Conservation (phyloP, 92 coral and sea anemone genomes). For the Palythoa grandiflora region DNA sequence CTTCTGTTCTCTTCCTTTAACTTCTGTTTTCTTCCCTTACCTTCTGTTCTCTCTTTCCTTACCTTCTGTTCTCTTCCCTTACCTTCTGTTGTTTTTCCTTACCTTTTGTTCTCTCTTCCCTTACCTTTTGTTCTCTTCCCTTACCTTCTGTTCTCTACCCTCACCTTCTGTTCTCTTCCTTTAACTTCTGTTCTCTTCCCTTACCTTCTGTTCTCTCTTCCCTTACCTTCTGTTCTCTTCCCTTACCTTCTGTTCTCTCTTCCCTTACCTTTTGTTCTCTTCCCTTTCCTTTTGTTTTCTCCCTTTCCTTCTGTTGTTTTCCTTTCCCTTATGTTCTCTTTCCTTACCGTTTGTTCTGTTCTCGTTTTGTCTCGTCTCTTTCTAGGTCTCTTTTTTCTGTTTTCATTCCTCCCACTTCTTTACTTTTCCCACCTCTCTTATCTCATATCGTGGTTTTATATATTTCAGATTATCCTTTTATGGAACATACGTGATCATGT, state of each 20-base stretch:
- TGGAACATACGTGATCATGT: constrained; percentile 73
- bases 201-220: not conserved
- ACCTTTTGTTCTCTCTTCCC: too few species aligned
- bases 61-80: too few species aligned
- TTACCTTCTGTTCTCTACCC: not conserved
- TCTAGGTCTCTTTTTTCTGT: not conserved
- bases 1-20: not conserved
- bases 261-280: not conserved
- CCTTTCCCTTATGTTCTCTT: not conserved
- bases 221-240: not conserved
- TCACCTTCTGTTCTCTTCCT: not conserved
- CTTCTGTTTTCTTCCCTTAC: not conserved
- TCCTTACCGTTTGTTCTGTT: not conserved
- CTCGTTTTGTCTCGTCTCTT: not conserved
- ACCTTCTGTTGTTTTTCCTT: too few species aligned
- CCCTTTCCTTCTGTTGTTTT: not conserved
- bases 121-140: not conserved
- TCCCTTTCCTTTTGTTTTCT: not conserved
- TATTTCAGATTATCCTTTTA: constrained; percentile 59
- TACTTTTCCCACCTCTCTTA: too few species aligned
- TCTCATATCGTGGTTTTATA: not conserved
- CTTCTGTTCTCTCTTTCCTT: too few species aligned
- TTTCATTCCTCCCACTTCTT: not conserved
- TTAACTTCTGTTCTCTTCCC: not conserved
- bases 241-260: not conserved